Percentiles rank a stretch among this genome's conserved stretches.
Conservation (phyloP, 2,113 vertebrate genomes). For the Pseudopipra pipra region DNA sequence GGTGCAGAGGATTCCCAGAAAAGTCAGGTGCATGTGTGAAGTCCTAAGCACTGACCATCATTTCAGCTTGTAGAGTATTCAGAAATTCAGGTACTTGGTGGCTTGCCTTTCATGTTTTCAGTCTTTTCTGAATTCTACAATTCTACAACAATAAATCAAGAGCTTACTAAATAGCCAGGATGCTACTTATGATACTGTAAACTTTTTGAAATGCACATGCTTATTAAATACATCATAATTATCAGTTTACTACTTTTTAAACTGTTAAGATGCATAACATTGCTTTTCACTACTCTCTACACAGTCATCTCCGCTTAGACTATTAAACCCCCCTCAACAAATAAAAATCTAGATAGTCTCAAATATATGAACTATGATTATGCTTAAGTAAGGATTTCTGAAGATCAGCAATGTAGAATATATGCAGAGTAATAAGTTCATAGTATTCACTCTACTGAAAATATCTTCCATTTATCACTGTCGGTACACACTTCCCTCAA, state of each 20-base stretch:
- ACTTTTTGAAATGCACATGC: not conserved
- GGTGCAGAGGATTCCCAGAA: conserved; percentile 7
- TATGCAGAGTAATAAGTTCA: not conserved
- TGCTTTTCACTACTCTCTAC: not conserved
- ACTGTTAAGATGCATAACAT: not conserved
- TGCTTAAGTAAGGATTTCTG: not conserved
- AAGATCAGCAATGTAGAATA: not conserved
- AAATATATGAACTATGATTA: not conserved
- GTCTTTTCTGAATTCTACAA: not conserved
- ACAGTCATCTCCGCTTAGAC: not conserved
- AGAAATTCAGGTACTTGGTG: not conserved
- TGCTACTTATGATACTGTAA: not conserved
- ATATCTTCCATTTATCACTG: not conserved
- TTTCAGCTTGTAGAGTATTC: not conserved
- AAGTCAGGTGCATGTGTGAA: not conserved
- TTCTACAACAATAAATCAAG: not conserved
- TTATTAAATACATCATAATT: not conserved
- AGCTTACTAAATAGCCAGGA: not conserved
- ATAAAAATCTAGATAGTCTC: not conserved
- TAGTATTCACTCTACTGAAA: not conserved
- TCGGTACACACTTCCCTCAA: not conserved
- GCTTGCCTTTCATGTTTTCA: not conserved
- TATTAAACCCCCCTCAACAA: not conserved
- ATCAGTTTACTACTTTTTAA: not conserved
- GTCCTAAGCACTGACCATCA: not conserved